A percentile compares a stretch with the other conserved stretches of the same genome.
Evolutionary conservation across 1,140 invertebrate species (phyloP).

Genomic region (Cherax destructor): DNA sequence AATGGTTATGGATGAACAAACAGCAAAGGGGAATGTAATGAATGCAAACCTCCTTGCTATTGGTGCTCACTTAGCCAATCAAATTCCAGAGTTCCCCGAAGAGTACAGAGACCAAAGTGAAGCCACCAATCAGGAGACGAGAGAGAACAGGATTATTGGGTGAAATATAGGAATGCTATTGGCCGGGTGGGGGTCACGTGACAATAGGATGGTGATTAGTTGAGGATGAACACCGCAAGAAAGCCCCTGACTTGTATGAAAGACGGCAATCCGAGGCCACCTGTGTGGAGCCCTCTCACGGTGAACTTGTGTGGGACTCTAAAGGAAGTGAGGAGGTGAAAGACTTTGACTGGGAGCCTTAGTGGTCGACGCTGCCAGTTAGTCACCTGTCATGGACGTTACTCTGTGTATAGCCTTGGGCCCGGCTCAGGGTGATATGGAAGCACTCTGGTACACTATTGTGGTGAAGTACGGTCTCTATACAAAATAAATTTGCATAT

Average conservation of each 20-base stretch:
- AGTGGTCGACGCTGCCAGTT: slow-evolving; percentile 64
- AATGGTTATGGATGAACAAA: slow-evolving; percentile 63
- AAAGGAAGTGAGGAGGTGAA: slow-evolving; percentile 40
- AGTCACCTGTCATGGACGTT: slow-evolving; percentile 69
- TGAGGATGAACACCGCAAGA: slow-evolving; percentile 1
- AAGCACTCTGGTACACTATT: slow-evolving; percentile 70
- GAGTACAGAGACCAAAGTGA: slow-evolving; percentile 65
- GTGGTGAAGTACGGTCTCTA: slow-evolving; percentile 69
- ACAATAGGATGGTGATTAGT: slow-evolving; percentile 1
- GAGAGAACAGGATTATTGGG: slow-evolving; percentile 60
- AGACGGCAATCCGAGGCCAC: slow-evolving; percentile 48
- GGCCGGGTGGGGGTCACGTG: slow-evolving; percentile 23
- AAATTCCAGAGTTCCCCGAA: slow-evolving; percentile 59
- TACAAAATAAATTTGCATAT: slow-evolving; percentile 71
- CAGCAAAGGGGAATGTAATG: slow-evolving; percentile 65
- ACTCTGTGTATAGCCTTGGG: slow-evolving; percentile 64
- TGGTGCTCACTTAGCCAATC: slow-evolving; percentile 67
- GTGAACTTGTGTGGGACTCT: not conserved
- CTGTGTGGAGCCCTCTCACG: slow-evolving; percentile 33
- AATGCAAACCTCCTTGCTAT: slow-evolving; percentile 64
- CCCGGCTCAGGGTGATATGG: slow-evolving; percentile 69
- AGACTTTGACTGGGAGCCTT: slow-evolving; percentile 66
- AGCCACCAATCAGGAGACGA: slow-evolving; percentile 65
- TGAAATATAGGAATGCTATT: slow-evolving; percentile 57
- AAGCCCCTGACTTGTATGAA: slow-evolving; percentile 32